These are phyloP conservation scores for Clostera curtula DNA, from an alignment of 2,888 invertebrate species.

Conservation along the genomic window DNA sequence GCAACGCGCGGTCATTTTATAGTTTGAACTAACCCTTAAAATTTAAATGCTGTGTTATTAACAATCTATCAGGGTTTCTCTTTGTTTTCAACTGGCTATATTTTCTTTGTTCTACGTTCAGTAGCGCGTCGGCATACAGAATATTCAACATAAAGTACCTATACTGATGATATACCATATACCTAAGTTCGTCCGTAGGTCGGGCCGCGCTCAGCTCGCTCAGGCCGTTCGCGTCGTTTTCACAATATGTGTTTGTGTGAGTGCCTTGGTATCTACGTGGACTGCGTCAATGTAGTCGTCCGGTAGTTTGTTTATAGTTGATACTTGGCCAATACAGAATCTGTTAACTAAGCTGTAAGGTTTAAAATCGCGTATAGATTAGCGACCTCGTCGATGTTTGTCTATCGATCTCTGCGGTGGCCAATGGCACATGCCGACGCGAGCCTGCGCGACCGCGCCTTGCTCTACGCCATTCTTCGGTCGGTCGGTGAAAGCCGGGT, in stretches of 20 bases:
- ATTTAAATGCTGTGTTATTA: constrained; percentile 40
- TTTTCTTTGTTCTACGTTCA: constrained; percentile 67
- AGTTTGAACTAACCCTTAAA: constrained; percentile 44
- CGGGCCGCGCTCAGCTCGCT: constrained; percentile 48
- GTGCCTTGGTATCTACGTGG: constrained; percentile 56
- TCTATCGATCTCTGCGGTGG: constrained; percentile 77
- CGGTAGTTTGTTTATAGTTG: constrained; percentile 77
- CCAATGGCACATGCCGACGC: constrained; percentile 78
- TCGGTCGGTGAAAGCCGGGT: constrained; percentile 70
- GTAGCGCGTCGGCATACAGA: constrained; percentile 59
- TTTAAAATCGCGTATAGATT: constrained; percentile 62
- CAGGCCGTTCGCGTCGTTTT: constrained; percentile 67
- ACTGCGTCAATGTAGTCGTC: constrained; percentile 58
- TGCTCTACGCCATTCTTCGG: constrained; percentile 33
- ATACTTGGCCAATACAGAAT: constrained; percentile 48
- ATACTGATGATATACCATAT: constrained; percentile 58
- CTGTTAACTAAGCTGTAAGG: constrained; percentile 49
- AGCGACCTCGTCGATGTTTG: constrained; percentile 73
- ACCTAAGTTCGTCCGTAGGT: constrained; percentile 57
- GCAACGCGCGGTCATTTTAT: constrained; percentile 48
- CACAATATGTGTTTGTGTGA: constrained; percentile 48
- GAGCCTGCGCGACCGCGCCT: constrained; percentile 69
- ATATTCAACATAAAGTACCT: constrained; percentile 71
- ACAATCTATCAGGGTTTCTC: constrained; percentile 55
- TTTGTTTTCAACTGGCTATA: constrained; percentile 68